Base-by-base conservation (phyloP, 2,113 vertebrate species). In the Entelurus aequoreus region DNA sequence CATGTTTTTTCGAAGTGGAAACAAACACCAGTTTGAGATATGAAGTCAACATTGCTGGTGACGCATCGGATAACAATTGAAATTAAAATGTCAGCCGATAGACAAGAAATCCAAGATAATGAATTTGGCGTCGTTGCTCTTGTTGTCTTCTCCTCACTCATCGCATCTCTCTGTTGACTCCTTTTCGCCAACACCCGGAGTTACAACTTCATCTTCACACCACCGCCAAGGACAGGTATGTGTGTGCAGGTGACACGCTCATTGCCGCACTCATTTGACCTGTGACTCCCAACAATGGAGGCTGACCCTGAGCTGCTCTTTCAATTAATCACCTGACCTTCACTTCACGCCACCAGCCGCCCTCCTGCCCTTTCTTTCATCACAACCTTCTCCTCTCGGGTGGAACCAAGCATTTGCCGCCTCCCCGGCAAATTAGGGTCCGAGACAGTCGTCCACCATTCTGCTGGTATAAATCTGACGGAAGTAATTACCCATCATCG, bases 401-500 rank as follows among this genome's bases (percentile, higher is more conserved):
- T 68, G 42, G 64, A 77, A 73, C 76, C 62, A 28, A 63, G 65
- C 63, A 54, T 72, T 68, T 15, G 8, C 65, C 11, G 19, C 60
- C 53, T 60, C 57, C n/a, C 8, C 62, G 48, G 62, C 71, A 74
- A 65, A 64, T 16, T 6, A 71, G 78, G 78, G 67, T 77, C 55
- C 44, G 64, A 82, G 80, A 81, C 64, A 66, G 69, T 68, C 56
- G 51, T 71, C 76, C 78, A 68, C 69, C 64, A 65, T 82, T 83
- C 70, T 65, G 75, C 77, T 55, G 60, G 70, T 75, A 83, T 87
- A 86, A 90, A 88, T 87, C 79, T 84, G 76, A 78, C 28, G 66
- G 79, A 88, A 84, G 81, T 90, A 87, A 88, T 88, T 88, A 88
- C 84, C 83, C 79, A 82, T 86, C 85, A 86, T 19, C 68, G 71